phyloP scores from a whole-genome alignment of 1,140 invertebrate genomes.

The Copidosoma floridanum region DNA sequence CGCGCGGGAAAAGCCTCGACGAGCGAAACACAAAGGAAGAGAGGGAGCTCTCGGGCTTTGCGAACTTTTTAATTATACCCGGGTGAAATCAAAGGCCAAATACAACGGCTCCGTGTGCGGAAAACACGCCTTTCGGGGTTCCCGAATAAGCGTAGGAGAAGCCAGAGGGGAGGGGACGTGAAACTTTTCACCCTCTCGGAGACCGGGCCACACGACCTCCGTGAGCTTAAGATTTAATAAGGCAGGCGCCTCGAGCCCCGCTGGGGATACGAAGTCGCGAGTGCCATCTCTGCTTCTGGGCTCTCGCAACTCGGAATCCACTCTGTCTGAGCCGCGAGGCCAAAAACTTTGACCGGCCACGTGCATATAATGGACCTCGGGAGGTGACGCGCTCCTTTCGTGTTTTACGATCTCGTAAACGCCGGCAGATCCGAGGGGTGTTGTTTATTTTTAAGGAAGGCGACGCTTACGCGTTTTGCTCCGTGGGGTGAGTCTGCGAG shows the following conservation, averaged over 20 bases:
- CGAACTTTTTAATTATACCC: conserved; percentile 22
- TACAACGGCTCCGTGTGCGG: background rate
- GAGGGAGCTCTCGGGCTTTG: background rate
- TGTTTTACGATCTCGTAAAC: conserved; percentile 8
- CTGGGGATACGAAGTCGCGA: background rate
- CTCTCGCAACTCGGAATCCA: conserved; percentile 4
- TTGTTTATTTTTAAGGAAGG: conserved; percentile 9
- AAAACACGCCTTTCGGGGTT: too few species aligned
- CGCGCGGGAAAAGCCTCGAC: background rate
- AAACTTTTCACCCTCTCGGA: too few species aligned
- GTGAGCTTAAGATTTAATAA: conserved; percentile 15
- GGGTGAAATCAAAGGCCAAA: conserved; percentile 16
- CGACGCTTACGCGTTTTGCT: too few species aligned
- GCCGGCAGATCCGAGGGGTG: background rate
- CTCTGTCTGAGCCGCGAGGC: background rate
- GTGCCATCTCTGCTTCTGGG: too few species aligned
- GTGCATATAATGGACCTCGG: background rate
- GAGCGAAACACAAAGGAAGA: background rate
- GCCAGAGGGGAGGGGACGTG: too few species aligned
- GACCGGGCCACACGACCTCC: background rate
- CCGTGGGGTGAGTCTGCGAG: too few species aligned
- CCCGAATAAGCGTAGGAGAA: too few species aligned
- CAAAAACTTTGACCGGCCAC: background rate
- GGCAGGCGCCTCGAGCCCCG: background rate
- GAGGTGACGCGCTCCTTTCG: too few species aligned